phyloP scores from a whole-genome alignment of 2,888 invertebrate genomes.

The Brachypalpus laphriformis region DNA sequence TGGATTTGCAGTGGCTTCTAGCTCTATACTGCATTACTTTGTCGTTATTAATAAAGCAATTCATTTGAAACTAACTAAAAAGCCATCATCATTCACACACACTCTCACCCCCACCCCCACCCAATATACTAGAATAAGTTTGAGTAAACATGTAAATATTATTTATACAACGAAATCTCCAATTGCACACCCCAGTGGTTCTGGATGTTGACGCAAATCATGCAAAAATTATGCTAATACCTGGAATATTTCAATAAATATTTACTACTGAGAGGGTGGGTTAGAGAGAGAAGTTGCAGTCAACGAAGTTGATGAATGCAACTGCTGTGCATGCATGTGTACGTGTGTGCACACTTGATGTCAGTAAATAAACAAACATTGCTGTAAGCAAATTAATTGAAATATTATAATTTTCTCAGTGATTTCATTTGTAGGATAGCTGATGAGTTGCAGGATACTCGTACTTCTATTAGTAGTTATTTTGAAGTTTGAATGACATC shows the following conservation, averaged over 20 bases:
- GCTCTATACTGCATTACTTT: constrained; percentile 36
- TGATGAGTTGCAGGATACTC: not conserved
- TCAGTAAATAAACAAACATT: constrained; percentile 67
- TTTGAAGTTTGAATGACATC: not conserved
- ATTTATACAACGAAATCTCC: constrained; percentile 37
- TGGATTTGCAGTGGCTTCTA: constrained; percentile 21
- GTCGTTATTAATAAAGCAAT: constrained; percentile 65
- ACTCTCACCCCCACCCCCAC: not conserved
- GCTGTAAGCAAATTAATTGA: constrained; percentile 68
- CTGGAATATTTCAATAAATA: constrained; percentile 65
- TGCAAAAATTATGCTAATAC: constrained; percentile 67
- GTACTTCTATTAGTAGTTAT: not conserved
- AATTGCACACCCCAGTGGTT: constrained; percentile 7
- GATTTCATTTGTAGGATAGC: constrained; percentile 44
- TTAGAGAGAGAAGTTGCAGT: not conserved
- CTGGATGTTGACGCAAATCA: constrained; percentile 43
- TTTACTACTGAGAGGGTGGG: constrained; percentile 15
- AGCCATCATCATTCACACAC: not conserved
- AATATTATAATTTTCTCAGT: constrained; percentile 65
- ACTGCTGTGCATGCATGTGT: too few species aligned
- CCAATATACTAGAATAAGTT: not conserved
- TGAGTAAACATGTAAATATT: constrained; percentile 39
- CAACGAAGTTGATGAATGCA: not conserved
- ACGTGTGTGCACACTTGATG: constrained; percentile 26
- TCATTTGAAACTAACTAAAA: constrained; percentile 47